Conservation (phyloP, 2,113 vertebrate species). For the Thamnophis sirtalis region DNA sequence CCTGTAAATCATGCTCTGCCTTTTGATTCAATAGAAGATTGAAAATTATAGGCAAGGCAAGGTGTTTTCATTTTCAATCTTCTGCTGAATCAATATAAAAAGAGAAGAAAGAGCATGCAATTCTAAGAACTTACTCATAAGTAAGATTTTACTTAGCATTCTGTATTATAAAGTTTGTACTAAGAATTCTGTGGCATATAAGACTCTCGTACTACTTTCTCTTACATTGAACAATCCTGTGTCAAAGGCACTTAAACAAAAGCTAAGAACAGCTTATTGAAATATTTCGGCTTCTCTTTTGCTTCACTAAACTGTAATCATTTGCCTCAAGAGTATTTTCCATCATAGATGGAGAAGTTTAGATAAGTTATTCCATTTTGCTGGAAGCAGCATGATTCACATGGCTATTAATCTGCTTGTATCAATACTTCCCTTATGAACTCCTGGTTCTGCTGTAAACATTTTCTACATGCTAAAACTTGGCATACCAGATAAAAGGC, state of each 20-base stretch:
- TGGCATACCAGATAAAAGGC: background rate
- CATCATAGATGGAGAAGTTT: background rate
- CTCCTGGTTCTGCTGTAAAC: constrained; percentile 5
- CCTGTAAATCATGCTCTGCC: background rate
- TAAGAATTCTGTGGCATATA: background rate
- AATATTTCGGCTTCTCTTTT: constrained; percentile 5
- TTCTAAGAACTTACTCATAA: background rate
- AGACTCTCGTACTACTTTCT: background rate
- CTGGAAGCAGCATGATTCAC: background rate
- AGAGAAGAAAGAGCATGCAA: background rate
- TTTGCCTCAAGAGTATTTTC: constrained; percentile 12
- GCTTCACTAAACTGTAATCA: background rate
- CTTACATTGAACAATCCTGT: background rate
- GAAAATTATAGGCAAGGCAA: background rate
- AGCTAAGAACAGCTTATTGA: constrained; percentile 8
- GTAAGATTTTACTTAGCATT: background rate
- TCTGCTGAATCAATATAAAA: background rate
- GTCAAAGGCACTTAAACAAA: background rate
- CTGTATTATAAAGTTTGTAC: background rate
- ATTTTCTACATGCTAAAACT: background rate
- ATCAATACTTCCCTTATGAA: constrained; percentile 19
- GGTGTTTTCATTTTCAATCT: background rate
- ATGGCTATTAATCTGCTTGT: background rate
- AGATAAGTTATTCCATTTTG: constrained; percentile 5
- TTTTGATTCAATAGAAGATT: background rate